Base-by-base conservation (phyloP, 2,797 vertebrate species). In the Gymnothorax javanicus region DNA sequence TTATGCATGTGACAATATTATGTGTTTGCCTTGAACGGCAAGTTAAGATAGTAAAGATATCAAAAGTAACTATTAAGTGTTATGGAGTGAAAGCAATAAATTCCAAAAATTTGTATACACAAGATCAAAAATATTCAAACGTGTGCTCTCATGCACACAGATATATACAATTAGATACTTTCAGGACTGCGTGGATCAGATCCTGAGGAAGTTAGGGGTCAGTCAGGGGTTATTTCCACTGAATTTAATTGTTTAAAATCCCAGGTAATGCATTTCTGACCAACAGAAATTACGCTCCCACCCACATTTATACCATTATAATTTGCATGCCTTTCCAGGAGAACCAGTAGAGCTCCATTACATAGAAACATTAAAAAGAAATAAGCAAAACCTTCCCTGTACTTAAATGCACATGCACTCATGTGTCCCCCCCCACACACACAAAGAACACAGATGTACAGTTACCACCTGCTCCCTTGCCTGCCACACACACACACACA, bases 221-320 rank as follows among this genome's bases (percentile, higher is more conserved):
- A 50, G 17, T 12, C 33, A 43, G 8, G 27, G 25, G 25, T 90
- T 91, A 93, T 94, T 93, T 91, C 92, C 89, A 88, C 90, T 87
- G 57, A 92, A 92, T 92, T 91, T 93, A 93, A 87, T 89, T 87
- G 86, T 90, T 89, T 86, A 92, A 91, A 89, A 91, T 90, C 90
- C 73, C 13, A 17, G 73, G 7, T 77, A 43, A 50, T 77, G 73
- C 13, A 43, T 3, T 17, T 77, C 2, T 43, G 13, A 77, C 73
- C 43, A 17, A 33, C 73, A 15, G 15, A 43, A 75, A 2, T 50
- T 33, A 50, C 4, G 33, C 73, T 17, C 13, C 27, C 73, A 77
- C 15, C 2, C 73, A 50, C 12, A 33, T 77, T 50, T 77, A 43
- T 13, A 77, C 73, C 33, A 77, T 50, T 4, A 50, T 17, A 33